Percentiles rank a stretch among this genome's conserved stretches.
These are phyloP conservation scores for Ictalurus punctatus DNA, from an alignment of 2,113 vertebrate species.

Conservation along the genomic window DNA sequence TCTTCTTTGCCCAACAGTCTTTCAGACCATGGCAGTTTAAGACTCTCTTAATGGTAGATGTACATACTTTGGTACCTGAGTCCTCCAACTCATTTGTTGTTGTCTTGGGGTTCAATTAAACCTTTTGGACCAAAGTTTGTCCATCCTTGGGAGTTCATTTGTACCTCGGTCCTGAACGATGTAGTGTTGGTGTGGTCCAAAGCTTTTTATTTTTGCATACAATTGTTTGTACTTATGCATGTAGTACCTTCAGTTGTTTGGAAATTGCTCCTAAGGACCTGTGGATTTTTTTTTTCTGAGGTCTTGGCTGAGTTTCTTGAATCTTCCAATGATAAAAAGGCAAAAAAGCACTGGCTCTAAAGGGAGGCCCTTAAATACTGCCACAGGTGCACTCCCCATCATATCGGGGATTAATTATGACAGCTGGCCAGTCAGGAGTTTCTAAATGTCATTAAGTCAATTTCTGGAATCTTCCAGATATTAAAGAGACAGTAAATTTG, in stretches of 20 bases:
- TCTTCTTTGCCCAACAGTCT: too few species aligned
- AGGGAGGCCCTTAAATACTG: background rate
- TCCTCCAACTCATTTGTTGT: background rate
- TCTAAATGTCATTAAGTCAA: background rate
- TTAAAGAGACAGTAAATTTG: background rate
- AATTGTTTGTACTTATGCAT: background rate
- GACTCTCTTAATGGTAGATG: background rate
- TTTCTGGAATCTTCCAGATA: background rate
- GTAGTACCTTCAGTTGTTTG: too few species aligned
- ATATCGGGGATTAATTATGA: background rate
- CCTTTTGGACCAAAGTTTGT: background rate
- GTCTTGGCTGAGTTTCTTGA: background rate
- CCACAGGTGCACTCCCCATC: background rate
- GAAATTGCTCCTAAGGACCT: too few species aligned
- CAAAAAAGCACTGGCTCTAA: background rate
- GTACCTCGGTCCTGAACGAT: background rate
- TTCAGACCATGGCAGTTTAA: background rate
- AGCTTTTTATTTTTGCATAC: background rate
- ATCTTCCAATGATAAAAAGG: background rate
- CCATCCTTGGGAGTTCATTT: background rate
- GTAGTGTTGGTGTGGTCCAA: background rate
- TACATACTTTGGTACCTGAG: background rate
- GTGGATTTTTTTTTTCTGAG: too few species aligned
- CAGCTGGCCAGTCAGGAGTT: background rate
- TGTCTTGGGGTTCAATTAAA: background rate